Evolutionary conservation across 2,888 invertebrate species (phyloP).

Genomic region (Lepidonotus clava): DNA sequence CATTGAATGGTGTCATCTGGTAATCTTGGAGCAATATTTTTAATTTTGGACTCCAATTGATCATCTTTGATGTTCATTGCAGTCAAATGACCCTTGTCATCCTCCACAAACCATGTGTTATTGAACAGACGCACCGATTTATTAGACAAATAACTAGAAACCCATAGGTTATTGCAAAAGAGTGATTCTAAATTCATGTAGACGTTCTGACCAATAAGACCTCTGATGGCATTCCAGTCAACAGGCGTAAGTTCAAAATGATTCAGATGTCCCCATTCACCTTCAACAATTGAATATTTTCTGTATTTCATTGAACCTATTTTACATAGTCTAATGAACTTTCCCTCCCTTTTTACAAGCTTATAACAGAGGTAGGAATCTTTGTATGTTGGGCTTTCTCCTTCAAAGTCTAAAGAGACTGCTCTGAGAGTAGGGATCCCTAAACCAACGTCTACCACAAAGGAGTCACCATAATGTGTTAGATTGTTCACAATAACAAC

Average conservation of each 20-base stretch:
- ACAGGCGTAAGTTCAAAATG: not conserved
- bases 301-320: not conserved
- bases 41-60: not conserved
- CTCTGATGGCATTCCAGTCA: not conserved
- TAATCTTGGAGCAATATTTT: not conserved
- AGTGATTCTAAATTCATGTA: not conserved
- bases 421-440: not conserved
- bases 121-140: not conserved
- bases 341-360: not conserved
- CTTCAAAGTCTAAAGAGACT: not conserved
- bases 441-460: not conserved
- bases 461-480: not conserved
- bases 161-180: not conserved
- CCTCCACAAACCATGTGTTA: not conserved
- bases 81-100: not conserved
- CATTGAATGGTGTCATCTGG: not conserved
- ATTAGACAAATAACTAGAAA: not conserved
- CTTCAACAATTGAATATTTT: not conserved
- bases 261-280: not conserved
- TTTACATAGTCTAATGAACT: not conserved
- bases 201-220: not conserved
- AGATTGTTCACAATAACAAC: not conserved
- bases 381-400: not conserved
- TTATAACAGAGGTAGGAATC: not conserved
- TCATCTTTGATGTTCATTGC: not conserved